Evolutionary conservation across 2,888 invertebrate genomes (phyloP).

Genomic region (Alentia gelatinosa): DNA sequence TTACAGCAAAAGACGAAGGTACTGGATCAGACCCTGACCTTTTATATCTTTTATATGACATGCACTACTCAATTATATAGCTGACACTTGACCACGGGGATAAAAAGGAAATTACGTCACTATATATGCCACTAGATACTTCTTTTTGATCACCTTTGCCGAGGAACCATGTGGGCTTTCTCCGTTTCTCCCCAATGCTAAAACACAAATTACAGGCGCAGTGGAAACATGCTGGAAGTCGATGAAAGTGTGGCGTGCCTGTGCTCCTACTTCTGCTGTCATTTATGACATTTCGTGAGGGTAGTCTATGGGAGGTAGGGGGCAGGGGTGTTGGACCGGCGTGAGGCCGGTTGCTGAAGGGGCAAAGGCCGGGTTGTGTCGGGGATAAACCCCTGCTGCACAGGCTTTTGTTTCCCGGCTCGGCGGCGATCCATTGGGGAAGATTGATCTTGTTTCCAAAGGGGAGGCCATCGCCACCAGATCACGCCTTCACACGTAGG

Average conservation of each 20-base stretch:
- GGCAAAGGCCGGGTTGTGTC: background rate
- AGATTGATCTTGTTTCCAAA: background rate
- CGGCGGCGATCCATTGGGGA: background rate
- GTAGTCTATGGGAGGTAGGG: background rate
- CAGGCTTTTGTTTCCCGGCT: slow-evolving; percentile 1
- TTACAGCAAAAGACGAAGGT: too few species aligned
- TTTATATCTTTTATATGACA: too few species aligned
- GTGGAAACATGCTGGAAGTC: background rate
- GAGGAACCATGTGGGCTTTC: too few species aligned
- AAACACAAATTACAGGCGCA: too few species aligned
- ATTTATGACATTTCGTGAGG: background rate
- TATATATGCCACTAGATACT: too few species aligned
- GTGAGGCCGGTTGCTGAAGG: background rate
- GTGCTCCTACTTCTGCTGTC: background rate
- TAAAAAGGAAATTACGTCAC: too few species aligned
- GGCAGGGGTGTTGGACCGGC: background rate
- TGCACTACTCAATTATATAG: too few species aligned
- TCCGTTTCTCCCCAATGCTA: too few species aligned
- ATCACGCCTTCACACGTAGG: background rate
- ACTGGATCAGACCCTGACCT: too few species aligned
- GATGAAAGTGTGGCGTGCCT: background rate
- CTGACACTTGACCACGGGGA: too few species aligned
- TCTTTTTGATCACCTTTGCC: too few species aligned
- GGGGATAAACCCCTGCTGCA: background rate
- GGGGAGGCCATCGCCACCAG: background rate